Evolutionary conservation across 2,113 vertebrate genomes (phyloP).

Genomic region (Tragelaphus buxtoni): DNA sequence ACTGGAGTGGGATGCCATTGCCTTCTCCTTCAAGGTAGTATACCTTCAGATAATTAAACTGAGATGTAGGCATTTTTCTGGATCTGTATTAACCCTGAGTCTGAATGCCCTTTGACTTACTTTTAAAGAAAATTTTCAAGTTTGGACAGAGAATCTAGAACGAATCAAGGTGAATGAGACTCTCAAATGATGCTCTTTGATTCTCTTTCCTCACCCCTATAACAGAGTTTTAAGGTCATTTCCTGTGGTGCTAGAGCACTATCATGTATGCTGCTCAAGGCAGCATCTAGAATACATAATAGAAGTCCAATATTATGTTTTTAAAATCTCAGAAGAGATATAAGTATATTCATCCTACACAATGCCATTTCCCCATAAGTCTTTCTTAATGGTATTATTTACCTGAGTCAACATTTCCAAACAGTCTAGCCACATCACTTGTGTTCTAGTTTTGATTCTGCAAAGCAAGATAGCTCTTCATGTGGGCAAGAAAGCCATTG

Average conservation of each 20-base stretch:
- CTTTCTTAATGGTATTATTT: neutral
- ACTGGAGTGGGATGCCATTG: no score
- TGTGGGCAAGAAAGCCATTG: neutral
- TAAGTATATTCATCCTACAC: neutral
- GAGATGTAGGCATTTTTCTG: slow-evolving; percentile 55
- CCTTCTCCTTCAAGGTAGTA: neutral
- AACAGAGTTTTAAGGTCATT: neutral
- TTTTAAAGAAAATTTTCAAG: slow-evolving; percentile 20
- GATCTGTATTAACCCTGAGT: slow-evolving; percentile 55
- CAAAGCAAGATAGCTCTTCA: neutral
- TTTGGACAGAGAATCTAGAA: neutral
- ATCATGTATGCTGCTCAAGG: neutral
- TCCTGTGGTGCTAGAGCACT: neutral
- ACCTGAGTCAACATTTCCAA: neutral
- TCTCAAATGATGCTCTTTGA: neutral
- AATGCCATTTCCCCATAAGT: neutral
- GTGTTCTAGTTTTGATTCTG: neutral
- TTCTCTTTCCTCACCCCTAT: neutral
- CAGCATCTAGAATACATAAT: neutral
- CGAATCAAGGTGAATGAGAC: neutral
- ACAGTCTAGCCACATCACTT: neutral
- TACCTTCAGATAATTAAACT: neutral
- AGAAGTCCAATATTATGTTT: neutral
- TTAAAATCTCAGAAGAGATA: neutral
- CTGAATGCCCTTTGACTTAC: slow-evolving; percentile 15